These are phyloP conservation scores for Styela clava DNA, from an alignment of 23 tunicate genomes.

Conservation along the genomic window DNA sequence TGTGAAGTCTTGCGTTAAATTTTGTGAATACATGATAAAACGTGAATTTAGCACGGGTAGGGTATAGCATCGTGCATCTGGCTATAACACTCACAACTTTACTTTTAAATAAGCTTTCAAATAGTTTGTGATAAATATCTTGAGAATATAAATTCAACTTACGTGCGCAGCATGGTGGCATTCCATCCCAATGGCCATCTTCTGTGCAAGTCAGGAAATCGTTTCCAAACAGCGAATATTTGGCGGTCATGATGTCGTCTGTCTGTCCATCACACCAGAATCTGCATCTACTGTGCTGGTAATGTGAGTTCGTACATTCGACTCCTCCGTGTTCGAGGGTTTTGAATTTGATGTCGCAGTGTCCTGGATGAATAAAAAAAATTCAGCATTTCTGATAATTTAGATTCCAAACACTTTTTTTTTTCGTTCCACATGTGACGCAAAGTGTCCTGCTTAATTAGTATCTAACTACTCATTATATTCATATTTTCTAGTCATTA, in stretches of 20 bases:
- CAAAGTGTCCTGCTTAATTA: no score
- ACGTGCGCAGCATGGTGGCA: slow-evolving; percentile 78
- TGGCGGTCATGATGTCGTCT: background rate
- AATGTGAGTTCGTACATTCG: slow-evolving; percentile 54
- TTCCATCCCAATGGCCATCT: slow-evolving; percentile 61
- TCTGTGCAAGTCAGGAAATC: slow-evolving; percentile 40
- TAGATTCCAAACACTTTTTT: no score
- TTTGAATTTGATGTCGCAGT: slow-evolving; percentile 40
- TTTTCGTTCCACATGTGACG: no score
- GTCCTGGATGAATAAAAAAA: slow-evolving; percentile 33
- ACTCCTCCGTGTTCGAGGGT: slow-evolving; percentile 35
- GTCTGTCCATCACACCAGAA: slow-evolving; percentile 33
- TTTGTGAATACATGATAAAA: no score
- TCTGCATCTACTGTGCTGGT: slow-evolving; percentile 43
- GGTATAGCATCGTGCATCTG: no score
- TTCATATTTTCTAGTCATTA: no score
- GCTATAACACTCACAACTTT: no score
- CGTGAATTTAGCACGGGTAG: no score
- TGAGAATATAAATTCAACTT: slow-evolving; percentile 25
- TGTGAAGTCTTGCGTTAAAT: no score
- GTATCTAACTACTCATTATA: no score
- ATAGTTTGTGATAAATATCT: no score
- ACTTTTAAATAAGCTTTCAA: no score
- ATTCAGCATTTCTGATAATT: background rate
- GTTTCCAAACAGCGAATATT: slow-evolving; percentile 18